These are phyloP conservation scores for Timandra comae DNA, from an alignment of 2,888 invertebrate species.

Conservation along the genomic window DNA sequence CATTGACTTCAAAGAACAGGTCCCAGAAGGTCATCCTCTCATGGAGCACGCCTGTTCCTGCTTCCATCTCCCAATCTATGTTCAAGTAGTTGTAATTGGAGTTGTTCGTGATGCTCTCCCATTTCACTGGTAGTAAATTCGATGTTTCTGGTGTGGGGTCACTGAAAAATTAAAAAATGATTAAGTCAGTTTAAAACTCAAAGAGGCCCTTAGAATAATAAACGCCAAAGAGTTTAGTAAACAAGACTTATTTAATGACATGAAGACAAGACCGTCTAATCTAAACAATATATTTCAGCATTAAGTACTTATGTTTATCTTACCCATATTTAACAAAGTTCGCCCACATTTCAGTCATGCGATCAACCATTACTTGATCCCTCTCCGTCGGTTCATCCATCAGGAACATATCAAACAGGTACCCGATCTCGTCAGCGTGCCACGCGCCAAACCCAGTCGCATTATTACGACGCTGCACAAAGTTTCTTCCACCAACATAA, in stretches of 20 bases:
- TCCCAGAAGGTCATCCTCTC: slow-evolving; percentile 41
- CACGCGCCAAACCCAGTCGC: slow-evolving; percentile 25
- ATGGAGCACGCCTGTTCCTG: slow-evolving; percentile 27
- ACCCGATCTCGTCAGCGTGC: slow-evolving; percentile 39
- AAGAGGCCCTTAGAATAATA: too few relatives aligned
- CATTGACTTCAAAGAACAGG: slow-evolving; percentile 32
- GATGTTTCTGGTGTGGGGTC: slow-evolving; percentile 39
- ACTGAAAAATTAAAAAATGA: slow-evolving; percentile 22
- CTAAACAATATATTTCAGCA: too few relatives aligned
- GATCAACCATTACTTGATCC: slow-evolving; percentile 31
- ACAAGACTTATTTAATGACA: too few relatives aligned
- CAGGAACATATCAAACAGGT: slow-evolving; percentile 29
- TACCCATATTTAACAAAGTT: slow-evolving; percentile 39
- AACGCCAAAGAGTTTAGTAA: too few relatives aligned
- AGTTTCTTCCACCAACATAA: slow-evolving; percentile 32
- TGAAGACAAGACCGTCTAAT: too few relatives aligned
- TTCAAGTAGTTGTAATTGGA: slow-evolving; percentile 27
- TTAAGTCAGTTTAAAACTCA: too few relatives aligned
- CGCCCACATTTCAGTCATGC: slow-evolving; percentile 29
- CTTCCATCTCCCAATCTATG: slow-evolving; percentile 25
- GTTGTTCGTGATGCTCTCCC: slow-evolving; percentile 33
- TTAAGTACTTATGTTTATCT: too few relatives aligned
- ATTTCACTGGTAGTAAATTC: slow-evolving; percentile 37
- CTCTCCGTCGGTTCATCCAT: slow-evolving; percentile 16
- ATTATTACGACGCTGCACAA: slow-evolving; percentile 20